Conservation (phyloP, 1,140 invertebrate species). For the Protaetia brevitarsis region DNA sequence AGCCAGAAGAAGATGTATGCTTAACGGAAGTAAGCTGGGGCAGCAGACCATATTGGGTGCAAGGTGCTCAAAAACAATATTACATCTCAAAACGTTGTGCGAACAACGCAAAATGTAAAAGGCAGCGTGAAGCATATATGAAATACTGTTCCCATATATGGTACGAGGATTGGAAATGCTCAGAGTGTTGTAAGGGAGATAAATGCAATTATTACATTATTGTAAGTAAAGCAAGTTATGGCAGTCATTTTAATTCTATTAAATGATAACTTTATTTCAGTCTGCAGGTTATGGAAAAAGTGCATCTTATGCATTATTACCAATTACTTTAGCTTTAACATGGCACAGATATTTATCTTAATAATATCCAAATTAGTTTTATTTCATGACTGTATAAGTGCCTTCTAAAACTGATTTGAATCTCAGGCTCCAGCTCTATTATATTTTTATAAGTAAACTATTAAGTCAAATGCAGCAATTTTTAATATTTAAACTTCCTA, state of each 20-base stretch:
- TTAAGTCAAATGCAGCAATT: no score
- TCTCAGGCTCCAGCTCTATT: no score
- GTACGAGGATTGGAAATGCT: constrained; percentile 97
- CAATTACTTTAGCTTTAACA: neutral
- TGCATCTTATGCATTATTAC: neutral
- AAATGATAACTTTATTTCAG: neutral
- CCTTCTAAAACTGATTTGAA: no score
- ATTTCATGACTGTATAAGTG: no score
- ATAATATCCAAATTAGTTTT: no score
- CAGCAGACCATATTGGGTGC: constrained; percentile 91
- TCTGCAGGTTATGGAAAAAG: neutral
- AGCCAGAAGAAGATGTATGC: constrained; percentile 83
- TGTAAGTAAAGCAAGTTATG: constrained; percentile 65
- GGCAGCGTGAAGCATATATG: constrained; percentile 65
- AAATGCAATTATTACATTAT: constrained; percentile 96
- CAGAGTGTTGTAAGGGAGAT: constrained; percentile 95
- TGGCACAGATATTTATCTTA: neutral
- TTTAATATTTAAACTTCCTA: no score
- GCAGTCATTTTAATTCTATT: neutral
- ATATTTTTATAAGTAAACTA: no score
- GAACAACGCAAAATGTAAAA: constrained; percentile 74
- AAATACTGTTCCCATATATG: constrained; percentile 88
- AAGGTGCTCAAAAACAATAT: constrained; percentile 89
- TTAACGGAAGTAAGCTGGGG: constrained; percentile 88
- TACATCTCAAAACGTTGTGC: constrained; percentile 92